phyloP scores from a whole-genome alignment of 2,797 vertebrate genomes.

The Eidolon dupreanum region DNA sequence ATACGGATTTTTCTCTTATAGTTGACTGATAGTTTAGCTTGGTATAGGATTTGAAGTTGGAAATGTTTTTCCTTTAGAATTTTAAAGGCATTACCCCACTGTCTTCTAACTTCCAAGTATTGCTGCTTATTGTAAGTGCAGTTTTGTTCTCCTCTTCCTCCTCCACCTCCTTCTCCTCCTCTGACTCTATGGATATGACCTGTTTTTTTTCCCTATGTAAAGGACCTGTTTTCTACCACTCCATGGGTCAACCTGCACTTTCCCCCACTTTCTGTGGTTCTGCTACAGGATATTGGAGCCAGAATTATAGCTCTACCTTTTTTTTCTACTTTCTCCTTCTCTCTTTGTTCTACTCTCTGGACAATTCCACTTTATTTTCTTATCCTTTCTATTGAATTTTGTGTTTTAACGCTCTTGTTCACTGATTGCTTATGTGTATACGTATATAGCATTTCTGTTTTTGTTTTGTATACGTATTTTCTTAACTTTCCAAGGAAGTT shows the following conservation, averaged over 20 bases:
- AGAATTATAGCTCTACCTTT: neutral
- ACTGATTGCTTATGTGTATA: neutral
- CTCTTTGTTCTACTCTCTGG: neutral
- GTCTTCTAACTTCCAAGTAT: neutral
- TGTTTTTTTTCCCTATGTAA: neutral
- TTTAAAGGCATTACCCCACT: neutral
- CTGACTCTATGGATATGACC: neutral
- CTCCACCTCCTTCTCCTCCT: neutral
- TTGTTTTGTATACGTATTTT: neutral
- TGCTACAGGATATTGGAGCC: neutral
- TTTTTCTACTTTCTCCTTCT: neutral
- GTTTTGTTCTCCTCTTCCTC: neutral
- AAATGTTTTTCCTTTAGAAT: neutral
- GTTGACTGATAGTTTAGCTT: neutral
- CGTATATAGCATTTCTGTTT: neutral
- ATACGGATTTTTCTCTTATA: neutral
- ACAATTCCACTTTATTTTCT: neutral
- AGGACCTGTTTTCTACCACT: neutral
- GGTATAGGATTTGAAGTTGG: neutral
- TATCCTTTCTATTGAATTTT: neutral
- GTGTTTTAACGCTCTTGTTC: neutral
- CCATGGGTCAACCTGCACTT: neutral
- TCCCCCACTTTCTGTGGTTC: neutral
- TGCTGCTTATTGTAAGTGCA: neutral
- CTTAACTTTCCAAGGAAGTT: neutral